Percentiles rank a stretch among this genome's conserved stretches.
phyloP scores from a whole-genome alignment of 2,797 vertebrate genomes.

The Tapirus indicus region DNA sequence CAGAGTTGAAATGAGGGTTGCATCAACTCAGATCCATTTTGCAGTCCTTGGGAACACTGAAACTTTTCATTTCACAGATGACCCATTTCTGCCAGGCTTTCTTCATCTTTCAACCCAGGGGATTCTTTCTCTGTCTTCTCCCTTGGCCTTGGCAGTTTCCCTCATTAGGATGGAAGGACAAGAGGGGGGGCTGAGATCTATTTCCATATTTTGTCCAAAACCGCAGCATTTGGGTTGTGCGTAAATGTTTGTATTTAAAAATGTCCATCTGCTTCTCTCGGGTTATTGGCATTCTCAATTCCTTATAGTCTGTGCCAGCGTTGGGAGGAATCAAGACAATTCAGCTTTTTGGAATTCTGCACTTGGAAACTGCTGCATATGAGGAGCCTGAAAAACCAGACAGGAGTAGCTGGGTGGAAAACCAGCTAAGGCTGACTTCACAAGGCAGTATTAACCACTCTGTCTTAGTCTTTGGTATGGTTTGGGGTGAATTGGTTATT shows the following conservation, averaged over 20 bases:
- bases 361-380: not conserved
- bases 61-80: not conserved
- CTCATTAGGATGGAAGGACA: not conserved
- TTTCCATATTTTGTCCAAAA: conserved; percentile 43
- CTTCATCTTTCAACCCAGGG: not conserved
- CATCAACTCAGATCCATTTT: not conserved
- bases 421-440: not conserved
- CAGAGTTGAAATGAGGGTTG: not conserved
- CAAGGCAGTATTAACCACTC: not conserved
- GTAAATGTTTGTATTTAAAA: conserved; percentile 49
- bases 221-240: not conserved
- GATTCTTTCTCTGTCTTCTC: not conserved
- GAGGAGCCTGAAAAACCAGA: conserved; percentile 1
- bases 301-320: not conserved
- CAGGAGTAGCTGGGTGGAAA: not conserved
- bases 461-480: not conserved
- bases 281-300: not conserved
- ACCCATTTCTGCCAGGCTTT: not conserved
- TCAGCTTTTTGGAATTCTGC: conserved; percentile 47
- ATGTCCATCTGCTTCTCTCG: conserved; percentile 58
- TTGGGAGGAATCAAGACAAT: conserved; percentile 18
- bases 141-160: not conserved
- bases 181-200: not conserved
- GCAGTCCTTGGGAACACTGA: not conserved
- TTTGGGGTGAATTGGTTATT: not conserved